Percentiles rank a stretch among this genome's conserved stretches.
Conservation (phyloP, 2,797 vertebrate species). For the Tadarida brasiliensis region DNA sequence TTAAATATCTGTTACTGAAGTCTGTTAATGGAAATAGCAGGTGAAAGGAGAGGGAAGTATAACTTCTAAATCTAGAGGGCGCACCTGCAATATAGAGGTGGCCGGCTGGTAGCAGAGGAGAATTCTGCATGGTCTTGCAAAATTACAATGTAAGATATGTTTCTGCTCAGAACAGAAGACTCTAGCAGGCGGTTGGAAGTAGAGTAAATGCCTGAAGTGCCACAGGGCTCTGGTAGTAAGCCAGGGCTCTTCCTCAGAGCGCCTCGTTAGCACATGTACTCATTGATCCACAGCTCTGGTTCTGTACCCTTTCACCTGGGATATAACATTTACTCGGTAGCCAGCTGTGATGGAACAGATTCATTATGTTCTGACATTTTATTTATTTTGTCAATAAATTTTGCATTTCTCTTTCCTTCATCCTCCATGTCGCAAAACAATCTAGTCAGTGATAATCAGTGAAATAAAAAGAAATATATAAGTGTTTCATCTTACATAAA, state of each 20-base stretch:
- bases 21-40: background rate
- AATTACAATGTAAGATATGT: background rate
- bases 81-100: background rate
- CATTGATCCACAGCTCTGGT: background rate
- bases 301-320: background rate
- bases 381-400: background rate
- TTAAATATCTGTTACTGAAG: background rate
- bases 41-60: background rate
- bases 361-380: background rate
- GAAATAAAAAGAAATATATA: background rate
- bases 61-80: background rate
- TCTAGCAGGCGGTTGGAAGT: too few species aligned
- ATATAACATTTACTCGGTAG: background rate
- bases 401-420: background rate
- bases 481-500: background rate
- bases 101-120: background rate
- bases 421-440: background rate
- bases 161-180: background rate
- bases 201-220: too few species aligned
- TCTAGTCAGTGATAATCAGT: background rate
- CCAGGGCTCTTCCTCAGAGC: background rate
- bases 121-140: background rate
- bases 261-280: accelerated
- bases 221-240: background rate
- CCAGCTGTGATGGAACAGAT: background rate